Conservation (phyloP, 2,113 vertebrate species). For the Phyllostomus hastatus region DNA sequence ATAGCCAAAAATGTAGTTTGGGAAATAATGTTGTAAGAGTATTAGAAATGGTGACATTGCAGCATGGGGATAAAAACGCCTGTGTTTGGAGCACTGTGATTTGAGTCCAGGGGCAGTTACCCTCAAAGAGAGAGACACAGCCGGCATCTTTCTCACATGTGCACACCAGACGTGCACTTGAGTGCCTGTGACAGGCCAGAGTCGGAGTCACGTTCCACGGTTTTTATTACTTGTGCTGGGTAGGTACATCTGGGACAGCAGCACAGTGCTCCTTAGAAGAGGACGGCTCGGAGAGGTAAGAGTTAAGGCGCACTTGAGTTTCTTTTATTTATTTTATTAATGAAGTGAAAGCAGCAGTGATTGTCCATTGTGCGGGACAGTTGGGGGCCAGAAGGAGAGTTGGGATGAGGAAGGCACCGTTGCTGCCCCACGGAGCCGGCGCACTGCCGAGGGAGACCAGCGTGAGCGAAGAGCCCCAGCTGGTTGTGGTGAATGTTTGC, state of each 20-base stretch:
- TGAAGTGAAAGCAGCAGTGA: background rate
- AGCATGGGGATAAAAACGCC: background rate
- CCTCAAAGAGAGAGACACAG: background rate
- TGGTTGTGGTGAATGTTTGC: background rate
- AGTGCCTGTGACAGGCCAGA: background rate
- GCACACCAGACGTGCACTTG: background rate
- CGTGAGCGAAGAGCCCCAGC: background rate
- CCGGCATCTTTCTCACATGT: background rate
- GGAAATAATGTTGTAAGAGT: background rate
- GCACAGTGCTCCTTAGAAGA: background rate
- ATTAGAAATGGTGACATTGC: background rate
- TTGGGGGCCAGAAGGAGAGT: background rate
- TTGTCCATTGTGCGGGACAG: background rate
- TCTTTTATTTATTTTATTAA: background rate
- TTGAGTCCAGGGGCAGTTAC: background rate
- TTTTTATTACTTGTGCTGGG: background rate
- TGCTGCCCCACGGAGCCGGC: no score
- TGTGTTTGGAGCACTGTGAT: background rate
- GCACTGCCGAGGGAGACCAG: background rate
- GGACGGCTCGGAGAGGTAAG: background rate
- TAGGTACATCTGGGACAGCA: background rate
- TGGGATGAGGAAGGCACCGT: background rate
- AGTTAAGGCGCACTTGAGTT: background rate
- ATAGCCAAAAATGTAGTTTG: background rate
- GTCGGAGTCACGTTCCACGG: background rate